Evolutionary conservation across 1,140 invertebrate genomes (phyloP).

Genomic region (Drosophila gunungcola): DNA sequence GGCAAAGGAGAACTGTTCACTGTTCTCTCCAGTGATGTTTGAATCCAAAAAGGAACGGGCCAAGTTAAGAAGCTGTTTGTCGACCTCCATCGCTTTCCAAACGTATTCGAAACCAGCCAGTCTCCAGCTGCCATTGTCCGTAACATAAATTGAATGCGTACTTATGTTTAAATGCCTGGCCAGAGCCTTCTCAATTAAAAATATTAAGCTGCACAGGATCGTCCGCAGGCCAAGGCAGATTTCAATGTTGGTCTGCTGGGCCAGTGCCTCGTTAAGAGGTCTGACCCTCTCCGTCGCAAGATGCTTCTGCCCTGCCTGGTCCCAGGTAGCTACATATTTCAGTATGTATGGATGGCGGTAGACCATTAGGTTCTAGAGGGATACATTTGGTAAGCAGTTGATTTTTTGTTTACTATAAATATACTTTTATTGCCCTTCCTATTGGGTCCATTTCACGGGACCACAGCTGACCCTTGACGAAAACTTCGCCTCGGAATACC

Average conservation of each 20-base stretch:
- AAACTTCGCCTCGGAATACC: conserved; percentile 89
- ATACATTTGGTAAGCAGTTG: not conserved
- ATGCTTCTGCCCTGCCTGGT: conserved; percentile 89
- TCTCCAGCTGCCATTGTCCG: conserved; percentile 92
- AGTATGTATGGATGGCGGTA: conserved; percentile 93
- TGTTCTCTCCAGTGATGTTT: conserved; percentile 61
- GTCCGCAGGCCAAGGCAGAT: conserved; percentile 92
- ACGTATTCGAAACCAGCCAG: conserved; percentile 92
- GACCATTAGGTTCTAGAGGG: conserved; percentile 90
- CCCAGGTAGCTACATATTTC: conserved; percentile 92
- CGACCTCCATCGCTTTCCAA: conserved; percentile 89
- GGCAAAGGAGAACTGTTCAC: conserved; percentile 93
- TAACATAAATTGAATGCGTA: conserved; percentile 91
- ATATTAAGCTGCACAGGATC: conserved; percentile 90
- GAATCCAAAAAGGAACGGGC: conserved; percentile 87
- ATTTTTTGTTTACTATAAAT: conserved; percentile 16
- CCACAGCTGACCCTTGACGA: conserved; percentile 88
- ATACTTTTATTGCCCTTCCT: conserved; percentile 90
- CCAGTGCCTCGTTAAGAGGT: conserved; percentile 88
- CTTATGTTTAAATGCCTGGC: conserved; percentile 93
- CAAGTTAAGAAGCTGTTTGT: conserved; percentile 88
- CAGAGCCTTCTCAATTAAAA: conserved; percentile 91
- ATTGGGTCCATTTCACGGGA: conserved; percentile 86
- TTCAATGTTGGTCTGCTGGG: conserved; percentile 89
- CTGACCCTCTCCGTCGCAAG: conserved; percentile 91